Evolutionary conservation across 2,888 invertebrate genomes (phyloP), one percentile per base, ranked within the genome.

Genomic region (Lasioglossum oenotherae): DNA sequence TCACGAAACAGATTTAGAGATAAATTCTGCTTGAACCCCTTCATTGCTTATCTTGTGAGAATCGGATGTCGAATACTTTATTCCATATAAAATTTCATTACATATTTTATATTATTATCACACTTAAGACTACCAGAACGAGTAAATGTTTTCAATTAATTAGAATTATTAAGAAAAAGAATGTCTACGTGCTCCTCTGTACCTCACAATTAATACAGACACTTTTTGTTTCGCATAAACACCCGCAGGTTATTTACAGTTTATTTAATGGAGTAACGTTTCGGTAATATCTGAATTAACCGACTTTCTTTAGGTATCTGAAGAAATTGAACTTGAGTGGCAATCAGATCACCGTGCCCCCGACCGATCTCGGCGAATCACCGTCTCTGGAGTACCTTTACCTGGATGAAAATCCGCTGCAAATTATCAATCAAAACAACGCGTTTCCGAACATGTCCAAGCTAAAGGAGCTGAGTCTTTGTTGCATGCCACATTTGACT

Each of bases 331-430:
- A 98, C 93, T 93, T 98, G 74, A 96, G 97, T 44, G 97, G 97
- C 88, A 98, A 98, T 94, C 93, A 96, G 44, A 96, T 98, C 27
- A 93, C 94, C 0, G 93, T 95, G 0, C 94, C 97, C 0, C 98
- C 98, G 0, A 94, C 95, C 12, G 96, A 96, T 49, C 92, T 98
- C 35, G 96, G 95, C 1, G 96, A 96, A 82, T 96, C 97, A 0
- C 96, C 96, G 80, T 96, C 96, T 87, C 94, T 98, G 77, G 94
- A 97, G 79, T 96, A 95, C 75, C 94, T 98, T 16, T 96, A 96
- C 79, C 94, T 98, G 38, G 97, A 97, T 91, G 97, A 97, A 87
- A 98, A 98, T 94, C 97, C 97, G 0, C 97, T 98, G 77, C 93
- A 93, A 4, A 95, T 96, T 80, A 91, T 98, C 27, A 96, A 96